Base-by-base conservation (phyloP, 2,113 vertebrate species). In the Vidua chalybeata region DNA sequence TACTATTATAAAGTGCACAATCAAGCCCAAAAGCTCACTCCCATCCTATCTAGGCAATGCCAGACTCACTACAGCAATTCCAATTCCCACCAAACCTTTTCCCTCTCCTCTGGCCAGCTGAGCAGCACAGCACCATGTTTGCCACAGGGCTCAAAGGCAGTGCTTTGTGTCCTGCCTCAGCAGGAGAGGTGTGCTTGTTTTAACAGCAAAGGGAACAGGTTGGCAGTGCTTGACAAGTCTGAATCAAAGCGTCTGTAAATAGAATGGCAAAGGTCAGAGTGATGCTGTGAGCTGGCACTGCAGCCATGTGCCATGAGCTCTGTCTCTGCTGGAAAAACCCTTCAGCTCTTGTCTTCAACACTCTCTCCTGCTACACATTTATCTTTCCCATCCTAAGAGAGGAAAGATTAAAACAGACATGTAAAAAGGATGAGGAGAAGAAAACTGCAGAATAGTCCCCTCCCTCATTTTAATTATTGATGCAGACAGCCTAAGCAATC, bases 391-490 rank as follows among this genome's bases (percentile, higher is more conserved):
- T 46, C 63, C 62, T 69, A 18, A 16, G 43, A 84, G 69, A 80
- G 13, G 30, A 26, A 72, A 89, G 45, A 89, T 41, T 86, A 71
- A 92, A 93, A 90, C 10, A 88, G 84, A 37, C 78, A 82, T 26
- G 66, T 18, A n/a, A 63, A 80, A 89, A 75, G 27, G 52, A 96
- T 43, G 64, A 68, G 74, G 63, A 74, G 71, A 84, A 72, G 58
- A 81, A 91, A 81, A 89, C 84, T 71, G 64, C 75, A 66, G 84
- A 78, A 69, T 0, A 86, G 87, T 76, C 77, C 81, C 93, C 89
- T 93, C 80, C 91, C 37, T 94, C 48, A 43, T 66, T 96, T 97
- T 97, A 96, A 96, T 97, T 97, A 98, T 94, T 96, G 95, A 97
- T 95, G 93, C 96, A 97, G 94, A 96, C 80, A 91, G 88, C 43